Evolutionary conservation across 1,140 invertebrate species (phyloP), one percentile per base, ranked within the genome.

Genomic region (Drosophila bocki): DNA sequence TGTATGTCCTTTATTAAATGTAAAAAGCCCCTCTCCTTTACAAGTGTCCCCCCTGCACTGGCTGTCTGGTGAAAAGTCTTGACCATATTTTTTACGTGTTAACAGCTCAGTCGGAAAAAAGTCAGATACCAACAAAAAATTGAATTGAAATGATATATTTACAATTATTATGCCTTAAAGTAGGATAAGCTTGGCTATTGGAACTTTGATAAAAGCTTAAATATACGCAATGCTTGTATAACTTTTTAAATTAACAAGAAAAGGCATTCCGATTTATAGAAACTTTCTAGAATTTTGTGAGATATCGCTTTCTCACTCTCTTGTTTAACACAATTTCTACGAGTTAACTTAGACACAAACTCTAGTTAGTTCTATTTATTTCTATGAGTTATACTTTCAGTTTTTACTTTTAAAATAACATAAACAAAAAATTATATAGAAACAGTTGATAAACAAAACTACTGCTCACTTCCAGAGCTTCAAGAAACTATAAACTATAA

Each of bases 1-100:
- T 56, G 32, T 54, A 42, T 37, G 67, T 68, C 48, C 75, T 69
- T 77, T 78, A 78, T 78, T 68, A 78, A 77, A 77, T 69, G 41
- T 45, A 58, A 68, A 26, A 26, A 26, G 26, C 13, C 35, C 19
- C n/a, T 2, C 9, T 13, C 19, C 33, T 12, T 0, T 29, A n/a
- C 17, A n/a, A 22, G 7, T 26, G 26, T 26, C 26, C 26, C 26
- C 32, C n/a, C 47, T n/a, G 35, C 26, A 29, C 50, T 26, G 37
- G 35, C 50, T 37, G 50, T 26, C 48, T 56, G 19, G 7, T 56
- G 53, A 26, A 56, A 56, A 39, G 53, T 39, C 19, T 54, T 54
- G 51, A 54, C 33, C 51, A 37, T 54, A 56, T 56, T 39, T 56
- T 56, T 9, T 6, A 39, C 8, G 7, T 37, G 33, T 39, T 56